phyloP scores from a whole-genome alignment of 2,888 invertebrate genomes.

The Leistus spinibarbis region DNA sequence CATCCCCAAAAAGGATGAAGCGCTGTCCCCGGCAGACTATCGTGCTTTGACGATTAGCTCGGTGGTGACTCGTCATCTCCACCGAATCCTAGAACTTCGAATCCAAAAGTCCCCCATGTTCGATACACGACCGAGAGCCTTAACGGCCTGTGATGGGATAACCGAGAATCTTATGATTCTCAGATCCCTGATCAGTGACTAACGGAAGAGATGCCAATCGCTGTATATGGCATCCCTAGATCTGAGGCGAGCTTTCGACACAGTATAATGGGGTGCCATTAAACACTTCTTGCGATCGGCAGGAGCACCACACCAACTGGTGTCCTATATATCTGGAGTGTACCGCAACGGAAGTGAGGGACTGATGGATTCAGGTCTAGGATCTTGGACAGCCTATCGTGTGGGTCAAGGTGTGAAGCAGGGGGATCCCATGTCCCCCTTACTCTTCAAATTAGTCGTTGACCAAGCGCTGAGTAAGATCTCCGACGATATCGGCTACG shows the following conservation, averaged over 20 bases:
- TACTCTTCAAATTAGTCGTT: no score
- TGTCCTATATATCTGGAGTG: conserved; percentile 8
- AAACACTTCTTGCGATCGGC: conserved; percentile 14
- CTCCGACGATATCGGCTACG: no score
- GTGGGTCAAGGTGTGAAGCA: no score
- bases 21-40: not conserved
- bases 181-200: conserved; percentile 4
- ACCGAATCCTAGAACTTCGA: conserved; percentile 33
- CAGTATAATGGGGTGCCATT: conserved; percentile 39
- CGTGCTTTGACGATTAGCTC: conserved; percentile 39
- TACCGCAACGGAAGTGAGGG: no score
- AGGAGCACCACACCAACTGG: conserved; percentile 28
- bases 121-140: conserved; percentile 35
- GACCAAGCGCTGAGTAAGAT: no score
- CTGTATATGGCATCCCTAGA: conserved; percentile 41
- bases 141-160: conserved; percentile 28
- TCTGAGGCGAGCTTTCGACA: conserved; percentile 43
- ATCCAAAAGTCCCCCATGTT: conserved; percentile 12
- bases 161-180: conserved; percentile 20
- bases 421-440: no score
- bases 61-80: conserved; percentile 29
- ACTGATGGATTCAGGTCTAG: no score
- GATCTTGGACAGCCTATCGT: no score
- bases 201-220: not conserved
- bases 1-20: conserved; percentile 9